Evolutionary conservation across 2,797 vertebrate genomes (phyloP).

Genomic region (Ptychadena robeensis): DNA sequence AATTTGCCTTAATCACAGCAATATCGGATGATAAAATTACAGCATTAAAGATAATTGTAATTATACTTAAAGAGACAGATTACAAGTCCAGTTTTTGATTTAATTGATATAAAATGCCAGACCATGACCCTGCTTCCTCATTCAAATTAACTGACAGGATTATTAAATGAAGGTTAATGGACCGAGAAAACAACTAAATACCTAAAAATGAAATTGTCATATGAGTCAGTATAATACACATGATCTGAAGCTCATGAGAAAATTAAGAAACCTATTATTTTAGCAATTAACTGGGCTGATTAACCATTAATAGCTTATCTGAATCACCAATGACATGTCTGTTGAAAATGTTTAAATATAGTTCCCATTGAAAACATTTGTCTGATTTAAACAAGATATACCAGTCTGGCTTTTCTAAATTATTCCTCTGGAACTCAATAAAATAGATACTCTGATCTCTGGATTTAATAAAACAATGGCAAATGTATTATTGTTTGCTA

Average conservation of each 20-base stretch:
- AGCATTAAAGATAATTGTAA: slow-evolving; percentile 5
- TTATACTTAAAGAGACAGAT: slow-evolving; percentile 22
- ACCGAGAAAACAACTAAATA: slow-evolving; percentile 16
- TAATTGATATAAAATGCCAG: slow-evolving; percentile 33
- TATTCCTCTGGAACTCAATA: too few relatives aligned
- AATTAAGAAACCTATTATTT: slow-evolving; percentile 24
- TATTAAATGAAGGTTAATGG: slow-evolving; percentile 26
- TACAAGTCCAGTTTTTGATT: slow-evolving; percentile 6
- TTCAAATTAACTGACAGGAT: slow-evolving; percentile 8
- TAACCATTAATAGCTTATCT: not conserved
- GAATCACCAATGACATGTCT: not conserved
- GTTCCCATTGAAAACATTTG: too few relatives aligned
- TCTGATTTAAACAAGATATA: too few relatives aligned
- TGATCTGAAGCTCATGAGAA: slow-evolving; percentile 7
- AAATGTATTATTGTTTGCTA: too few relatives aligned
- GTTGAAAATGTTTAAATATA: not conserved
- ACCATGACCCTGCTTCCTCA: slow-evolving; percentile 22
- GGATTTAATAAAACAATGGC: too few relatives aligned
- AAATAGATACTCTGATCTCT: too few relatives aligned
- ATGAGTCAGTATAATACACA: slow-evolving; percentile 16
- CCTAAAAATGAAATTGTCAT: slow-evolving; percentile 32
- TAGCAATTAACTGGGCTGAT: slow-evolving; percentile 15
- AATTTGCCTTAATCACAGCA: too few relatives aligned
- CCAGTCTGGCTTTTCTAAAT: too few relatives aligned
- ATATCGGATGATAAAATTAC: not conserved